A percentile compares a stretch with the other conserved stretches of the same genome.
These are phyloP conservation scores for Lepidocyrtinus sp. DNA, from an alignment of 2,888 invertebrate genomes.

Conservation along the genomic window DNA sequence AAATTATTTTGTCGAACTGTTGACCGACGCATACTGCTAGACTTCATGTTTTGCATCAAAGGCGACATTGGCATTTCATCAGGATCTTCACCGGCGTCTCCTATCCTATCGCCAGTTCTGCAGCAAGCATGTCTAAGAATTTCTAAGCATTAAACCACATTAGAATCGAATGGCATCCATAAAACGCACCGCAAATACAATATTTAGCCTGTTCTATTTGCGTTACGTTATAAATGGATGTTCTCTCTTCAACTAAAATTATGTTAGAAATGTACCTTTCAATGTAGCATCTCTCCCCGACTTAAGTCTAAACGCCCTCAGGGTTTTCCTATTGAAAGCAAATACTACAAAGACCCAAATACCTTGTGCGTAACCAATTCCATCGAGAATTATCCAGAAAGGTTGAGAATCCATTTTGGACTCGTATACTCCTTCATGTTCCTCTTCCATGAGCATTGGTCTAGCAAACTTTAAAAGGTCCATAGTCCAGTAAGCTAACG, in stretches of 20 bases:
- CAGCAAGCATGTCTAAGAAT: constrained; percentile 61
- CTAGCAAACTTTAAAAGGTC: constrained; percentile 40
- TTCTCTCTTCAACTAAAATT: not conserved
- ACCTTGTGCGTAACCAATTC: constrained; percentile 57
- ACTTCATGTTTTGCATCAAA: constrained; percentile 43
- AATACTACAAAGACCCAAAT: constrained; percentile 55
- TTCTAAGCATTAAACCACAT: constrained; percentile 37
- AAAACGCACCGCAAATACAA: not conserved
- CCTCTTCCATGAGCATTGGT: constrained; percentile 13
- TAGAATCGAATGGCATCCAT: constrained; percentile 6
- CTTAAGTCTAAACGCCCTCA: constrained; percentile 38
- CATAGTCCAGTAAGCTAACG: constrained; percentile 41
- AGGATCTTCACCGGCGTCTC: not conserved
- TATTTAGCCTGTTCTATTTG: not conserved
- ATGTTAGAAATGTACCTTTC: constrained; percentile 15
- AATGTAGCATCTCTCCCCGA: constrained; percentile 46
- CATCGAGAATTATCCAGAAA: constrained; percentile 42
- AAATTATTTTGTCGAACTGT: constrained; percentile 48
- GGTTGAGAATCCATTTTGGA: not conserved
- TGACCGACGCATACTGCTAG: constrained; percentile 42
- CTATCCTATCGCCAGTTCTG: constrained; percentile 37
- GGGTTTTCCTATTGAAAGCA: constrained; percentile 56
- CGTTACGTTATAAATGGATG: not conserved
- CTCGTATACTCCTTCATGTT: not conserved
- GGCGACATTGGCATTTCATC: constrained; percentile 54